Evolutionary conservation across 2,888 invertebrate species (phyloP), one percentile per base, ranked within the genome.

Genomic region (Hofmannophila pseudospretella): DNA sequence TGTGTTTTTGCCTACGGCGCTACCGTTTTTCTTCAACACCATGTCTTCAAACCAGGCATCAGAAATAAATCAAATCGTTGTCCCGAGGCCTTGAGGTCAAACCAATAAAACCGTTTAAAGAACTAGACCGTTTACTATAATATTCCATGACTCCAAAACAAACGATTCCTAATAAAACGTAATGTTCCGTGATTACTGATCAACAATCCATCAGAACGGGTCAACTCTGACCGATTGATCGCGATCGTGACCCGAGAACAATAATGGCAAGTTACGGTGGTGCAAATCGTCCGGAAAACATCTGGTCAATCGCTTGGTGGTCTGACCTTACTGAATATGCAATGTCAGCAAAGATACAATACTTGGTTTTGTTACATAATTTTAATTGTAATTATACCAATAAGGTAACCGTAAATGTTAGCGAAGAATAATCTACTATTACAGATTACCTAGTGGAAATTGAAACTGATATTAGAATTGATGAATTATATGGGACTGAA

Each of bases 171-270:
- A 27, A n/a, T n/a, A 30, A 27, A 33, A 25, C 4, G 32, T 20
- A 32, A 39, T 36, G 25, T 34, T 30, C 38, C 41, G 41, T 36
- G 36, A 38, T 28, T 8, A 9, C 38, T 36, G 36, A 38, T 28
- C 9, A 9, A 54, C 54, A 55, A 58, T 58, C 59, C 51, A 54
- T 41, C 47, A 52, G 48, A 45, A 52, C 37, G 44, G 53, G 58
- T 64, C 63, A 66, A 61, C 59, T 64, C 51, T 70, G 68, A 68
- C 65, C 77, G 53, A 73, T 58, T 72, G 73, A 69, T 63, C 62
- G 65, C 58, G 62, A 64, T 79, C 80, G 78, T 81, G 82, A 77
- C 69, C 65, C 54, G 57, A 61, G 57, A 43, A 58, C 58, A 61
- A 73, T 72, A 77, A 77, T 74, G 51, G 60, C 45, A 48, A 53